Percentiles rank a stretch among this genome's conserved stretches.
These are phyloP conservation scores for Zaprionus camerounensis DNA, from an alignment of 1,140 invertebrate species.

Conservation along the genomic window DNA sequence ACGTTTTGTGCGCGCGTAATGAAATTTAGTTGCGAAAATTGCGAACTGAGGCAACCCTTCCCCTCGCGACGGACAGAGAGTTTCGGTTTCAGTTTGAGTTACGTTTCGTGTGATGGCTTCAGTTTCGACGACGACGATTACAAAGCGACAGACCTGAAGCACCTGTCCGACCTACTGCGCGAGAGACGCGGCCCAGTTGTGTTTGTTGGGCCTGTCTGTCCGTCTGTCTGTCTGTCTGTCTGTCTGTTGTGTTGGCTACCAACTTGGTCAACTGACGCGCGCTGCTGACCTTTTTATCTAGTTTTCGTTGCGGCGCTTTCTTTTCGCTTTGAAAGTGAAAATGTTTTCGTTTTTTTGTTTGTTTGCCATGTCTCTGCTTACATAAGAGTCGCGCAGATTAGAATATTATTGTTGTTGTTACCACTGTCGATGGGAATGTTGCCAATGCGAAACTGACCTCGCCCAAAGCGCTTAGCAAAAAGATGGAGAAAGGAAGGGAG, in stretches of 20 bases:
- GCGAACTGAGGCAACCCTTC: constrained; percentile 42
- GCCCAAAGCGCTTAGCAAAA: constrained; percentile 2
- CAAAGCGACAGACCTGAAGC: constrained; percentile 9
- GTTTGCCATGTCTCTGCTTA: constrained; percentile 10
- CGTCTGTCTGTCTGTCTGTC: constrained; percentile 8
- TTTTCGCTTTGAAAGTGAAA: constrained; percentile 43
- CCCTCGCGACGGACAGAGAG: not conserved
- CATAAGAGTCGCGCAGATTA: constrained; percentile 36
- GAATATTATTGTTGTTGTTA: constrained; percentile 14
- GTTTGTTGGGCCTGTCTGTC: constrained; percentile 2
- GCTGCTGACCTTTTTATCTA: constrained; percentile 42
- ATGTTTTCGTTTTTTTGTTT: not conserved
- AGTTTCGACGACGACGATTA: not conserved
- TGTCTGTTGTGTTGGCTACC: constrained; percentile 14
- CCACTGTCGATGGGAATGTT: constrained; percentile 10
- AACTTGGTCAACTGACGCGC: constrained; percentile 34
- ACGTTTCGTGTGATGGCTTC: not conserved
- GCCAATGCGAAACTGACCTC: constrained; percentile 38
- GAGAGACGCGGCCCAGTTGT: constrained; percentile 15
- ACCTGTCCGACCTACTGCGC: constrained; percentile 49
- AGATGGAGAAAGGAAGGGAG: not conserved
- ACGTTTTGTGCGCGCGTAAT: constrained; percentile 51
- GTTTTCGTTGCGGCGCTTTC: constrained; percentile 32
- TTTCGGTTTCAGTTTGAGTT: constrained; percentile 8
- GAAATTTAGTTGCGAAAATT: constrained; percentile 74